Conservation (phyloP, 2,113 vertebrate species). For the Callorhinus ursinus region DNA sequence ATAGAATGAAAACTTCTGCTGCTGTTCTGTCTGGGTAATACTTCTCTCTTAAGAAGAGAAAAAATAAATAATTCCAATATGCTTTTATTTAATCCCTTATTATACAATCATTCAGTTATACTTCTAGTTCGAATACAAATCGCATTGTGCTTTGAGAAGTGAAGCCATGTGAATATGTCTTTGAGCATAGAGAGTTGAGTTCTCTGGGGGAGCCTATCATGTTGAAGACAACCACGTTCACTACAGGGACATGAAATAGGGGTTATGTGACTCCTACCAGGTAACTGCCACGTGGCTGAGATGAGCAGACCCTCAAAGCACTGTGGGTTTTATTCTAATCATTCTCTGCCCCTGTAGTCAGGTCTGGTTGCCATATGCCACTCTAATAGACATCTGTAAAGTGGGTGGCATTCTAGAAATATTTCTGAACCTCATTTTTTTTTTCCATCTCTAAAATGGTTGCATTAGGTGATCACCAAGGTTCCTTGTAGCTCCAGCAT, state of each 20-base stretch:
- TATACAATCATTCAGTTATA: not conserved
- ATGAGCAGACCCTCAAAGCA: not conserved
- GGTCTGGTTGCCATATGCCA: not conserved
- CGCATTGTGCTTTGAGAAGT: not conserved
- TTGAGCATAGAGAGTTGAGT: not conserved
- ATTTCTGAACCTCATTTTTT: not conserved
- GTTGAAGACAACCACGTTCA: not conserved
- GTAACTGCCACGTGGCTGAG: not conserved
- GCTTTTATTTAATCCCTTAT: not conserved
- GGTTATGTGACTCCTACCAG: not conserved
- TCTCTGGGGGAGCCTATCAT: not conserved
- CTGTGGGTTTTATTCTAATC: not conserved
- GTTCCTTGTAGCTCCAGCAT: not conserved
- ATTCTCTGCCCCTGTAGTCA: not conserved
- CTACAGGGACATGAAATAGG: not conserved
- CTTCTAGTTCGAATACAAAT: not conserved
- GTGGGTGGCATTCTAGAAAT: not conserved
- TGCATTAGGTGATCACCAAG: not conserved
- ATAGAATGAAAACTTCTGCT: not conserved
- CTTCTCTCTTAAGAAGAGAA: conserved; percentile 35
- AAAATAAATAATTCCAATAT: not conserved
- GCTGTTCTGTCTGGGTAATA: not conserved
- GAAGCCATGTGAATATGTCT: not conserved
- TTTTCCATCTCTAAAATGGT: conserved; percentile 5
- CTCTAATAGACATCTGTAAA: not conserved